Conservation (phyloP, 2,797 vertebrate species). For the Florisuga fusca region DNA sequence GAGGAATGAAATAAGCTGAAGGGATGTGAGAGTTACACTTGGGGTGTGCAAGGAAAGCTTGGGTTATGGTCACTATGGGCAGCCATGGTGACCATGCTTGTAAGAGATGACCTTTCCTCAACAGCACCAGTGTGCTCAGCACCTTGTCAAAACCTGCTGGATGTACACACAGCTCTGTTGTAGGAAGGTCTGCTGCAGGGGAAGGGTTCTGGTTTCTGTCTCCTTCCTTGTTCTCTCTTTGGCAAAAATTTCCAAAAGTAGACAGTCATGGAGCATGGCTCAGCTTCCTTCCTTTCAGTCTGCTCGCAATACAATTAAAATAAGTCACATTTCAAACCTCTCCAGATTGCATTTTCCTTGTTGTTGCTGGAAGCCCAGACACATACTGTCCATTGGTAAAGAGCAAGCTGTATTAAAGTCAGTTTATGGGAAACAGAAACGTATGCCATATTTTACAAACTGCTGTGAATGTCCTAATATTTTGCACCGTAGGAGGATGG, state of each 20-base stretch:
- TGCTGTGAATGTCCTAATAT: conserved; percentile 46
- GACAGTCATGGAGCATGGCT: not conserved
- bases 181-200: not conserved
- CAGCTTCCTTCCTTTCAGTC: not conserved
- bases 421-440: conserved; percentile 38
- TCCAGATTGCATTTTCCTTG: conserved; percentile 47
- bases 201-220: not conserved
- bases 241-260: not conserved
- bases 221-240: not conserved
- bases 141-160: not conserved
- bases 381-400: conserved; percentile 33
- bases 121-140: not conserved
- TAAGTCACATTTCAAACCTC: not conserved
- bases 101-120: not conserved
- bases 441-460: conserved; percentile 38
- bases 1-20: not conserved
- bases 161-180: not conserved
- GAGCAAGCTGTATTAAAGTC: not conserved
- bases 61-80: not conserved
- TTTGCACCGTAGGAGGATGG: conserved; percentile 5
- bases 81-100: not conserved
- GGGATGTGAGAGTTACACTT: not conserved
- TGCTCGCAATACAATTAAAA: not conserved
- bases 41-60: fast-evolving
- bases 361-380: conserved; percentile 40